Evolutionary conservation across 2,797 vertebrate species (phyloP).

Genomic region (Poecilia wingei): DNA sequence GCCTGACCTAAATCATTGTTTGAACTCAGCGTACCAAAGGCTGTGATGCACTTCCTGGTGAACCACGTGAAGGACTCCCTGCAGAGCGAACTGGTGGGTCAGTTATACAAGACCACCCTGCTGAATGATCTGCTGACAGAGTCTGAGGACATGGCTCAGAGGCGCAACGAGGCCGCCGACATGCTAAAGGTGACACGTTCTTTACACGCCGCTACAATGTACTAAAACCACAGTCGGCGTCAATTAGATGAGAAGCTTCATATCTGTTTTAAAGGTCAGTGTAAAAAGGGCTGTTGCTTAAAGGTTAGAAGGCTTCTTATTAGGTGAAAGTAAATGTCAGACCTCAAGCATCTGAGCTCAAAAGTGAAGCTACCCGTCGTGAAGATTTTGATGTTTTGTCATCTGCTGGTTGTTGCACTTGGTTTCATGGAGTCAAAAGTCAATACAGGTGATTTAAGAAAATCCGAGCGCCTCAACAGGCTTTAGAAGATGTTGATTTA

Average conservation of each 20-base stretch:
- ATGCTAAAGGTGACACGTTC: conserved; percentile 90
- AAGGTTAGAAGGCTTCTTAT: neutral
- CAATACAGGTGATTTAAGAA: neutral
- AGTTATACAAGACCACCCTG: conserved; percentile 92
- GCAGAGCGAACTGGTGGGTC: conserved; percentile 97
- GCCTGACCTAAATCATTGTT: neutral
- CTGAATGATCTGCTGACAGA: conserved; percentile 94
- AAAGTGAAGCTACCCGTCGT: neutral
- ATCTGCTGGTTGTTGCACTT: neutral
- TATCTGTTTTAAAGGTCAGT: neutral
- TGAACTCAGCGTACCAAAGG: conserved; percentile 91
- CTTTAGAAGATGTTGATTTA: neutral
- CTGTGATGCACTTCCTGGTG: conserved; percentile 98
- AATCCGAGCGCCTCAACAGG: neutral
- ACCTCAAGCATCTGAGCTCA: neutral
- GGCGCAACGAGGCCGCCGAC: conserved; percentile 94
- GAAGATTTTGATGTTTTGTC: neutral
- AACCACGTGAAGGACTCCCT: conserved; percentile 98
- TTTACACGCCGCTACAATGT: neutral
- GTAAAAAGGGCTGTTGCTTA: neutral
- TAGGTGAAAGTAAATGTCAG: neutral
- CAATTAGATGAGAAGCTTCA: neutral
- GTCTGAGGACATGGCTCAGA: conserved; percentile 98
- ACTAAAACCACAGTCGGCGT: conserved; percentile 12
- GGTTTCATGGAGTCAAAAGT: neutral